phyloP scores from a whole-genome alignment of 2,888 invertebrate genomes.

The Rhopalosiphum nymphaeae region DNA sequence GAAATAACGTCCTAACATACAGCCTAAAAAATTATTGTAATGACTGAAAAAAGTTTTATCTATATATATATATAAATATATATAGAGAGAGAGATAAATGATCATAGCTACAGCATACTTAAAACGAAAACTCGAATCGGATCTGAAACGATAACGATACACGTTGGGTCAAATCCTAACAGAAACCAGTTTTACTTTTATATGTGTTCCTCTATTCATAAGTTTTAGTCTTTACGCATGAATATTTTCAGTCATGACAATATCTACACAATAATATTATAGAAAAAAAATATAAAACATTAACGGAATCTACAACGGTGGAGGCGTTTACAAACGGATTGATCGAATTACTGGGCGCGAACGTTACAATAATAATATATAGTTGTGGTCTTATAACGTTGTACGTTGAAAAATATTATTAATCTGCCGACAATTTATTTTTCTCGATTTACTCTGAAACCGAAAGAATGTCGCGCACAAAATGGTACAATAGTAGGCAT shows the following conservation, averaged over 20 bases:
- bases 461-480: background rate
- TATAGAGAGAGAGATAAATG: too few species aligned
- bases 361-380: background rate
- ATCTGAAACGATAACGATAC: background rate
- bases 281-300: background rate
- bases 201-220: background rate
- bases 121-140: background rate
- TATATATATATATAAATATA: too few species aligned
- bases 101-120: background rate
- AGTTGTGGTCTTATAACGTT: background rate
- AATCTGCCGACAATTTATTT: background rate
- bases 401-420: background rate
- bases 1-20: background rate
- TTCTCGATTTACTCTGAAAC: background rate
- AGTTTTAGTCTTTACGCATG: background rate
- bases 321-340: background rate
- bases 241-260: background rate
- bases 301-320: background rate
- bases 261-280: background rate
- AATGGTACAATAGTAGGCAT: background rate
- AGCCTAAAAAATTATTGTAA: background rate
- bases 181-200: background rate
- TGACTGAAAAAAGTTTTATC: background rate
- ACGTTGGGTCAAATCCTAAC: background rate
- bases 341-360: background rate